These are phyloP conservation scores for Porites lobata DNA, from an alignment of 92 coral and sea anemone genomes.

Conservation along the genomic window DNA sequence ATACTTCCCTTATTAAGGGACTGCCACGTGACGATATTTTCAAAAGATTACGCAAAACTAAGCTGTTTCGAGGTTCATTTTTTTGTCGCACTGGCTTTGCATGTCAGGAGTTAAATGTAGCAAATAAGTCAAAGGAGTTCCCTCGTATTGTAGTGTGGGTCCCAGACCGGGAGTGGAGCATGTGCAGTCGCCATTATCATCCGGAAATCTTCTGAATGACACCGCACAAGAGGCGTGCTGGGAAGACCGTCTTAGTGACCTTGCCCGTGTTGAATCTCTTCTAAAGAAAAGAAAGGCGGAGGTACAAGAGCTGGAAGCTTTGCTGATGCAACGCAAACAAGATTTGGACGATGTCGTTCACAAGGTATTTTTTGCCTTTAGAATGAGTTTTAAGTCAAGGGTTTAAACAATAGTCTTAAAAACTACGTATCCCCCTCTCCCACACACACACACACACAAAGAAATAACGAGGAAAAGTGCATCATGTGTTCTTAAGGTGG, in stretches of 20 bases:
- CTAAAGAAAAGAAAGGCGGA: conserved; percentile 72
- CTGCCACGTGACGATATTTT: no score
- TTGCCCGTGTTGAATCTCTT: conserved; percentile 69
- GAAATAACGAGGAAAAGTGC: no score
- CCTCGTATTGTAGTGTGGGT: not conserved
- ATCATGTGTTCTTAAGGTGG: no score
- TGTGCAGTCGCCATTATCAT: conserved; percentile 2
- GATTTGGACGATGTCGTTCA: conserved; percentile 65
- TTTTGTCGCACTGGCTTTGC: no score
- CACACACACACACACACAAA: no score
- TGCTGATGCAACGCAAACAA: conserved; percentile 70
- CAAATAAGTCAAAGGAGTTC: no score
- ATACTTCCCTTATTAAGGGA: no score
- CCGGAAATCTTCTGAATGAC: conserved; percentile 15
- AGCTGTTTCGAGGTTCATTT: no score
- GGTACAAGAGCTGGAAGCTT: conserved; percentile 77
- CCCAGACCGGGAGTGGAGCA: not conserved
- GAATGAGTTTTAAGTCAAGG: not conserved
- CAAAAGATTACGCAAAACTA: no score
- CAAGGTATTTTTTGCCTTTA: conserved; percentile 44
- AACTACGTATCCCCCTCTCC: no score
- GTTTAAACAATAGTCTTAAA: not conserved
- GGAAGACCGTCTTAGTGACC: conserved; percentile 70
- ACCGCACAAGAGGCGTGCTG: conserved; percentile 48
- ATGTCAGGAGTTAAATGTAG: no score